A percentile compares a stretch with the other conserved stretches of the same genome.
phyloP scores from a whole-genome alignment of 2,113 vertebrate genomes.

The Datnioides undecimradiatus region DNA sequence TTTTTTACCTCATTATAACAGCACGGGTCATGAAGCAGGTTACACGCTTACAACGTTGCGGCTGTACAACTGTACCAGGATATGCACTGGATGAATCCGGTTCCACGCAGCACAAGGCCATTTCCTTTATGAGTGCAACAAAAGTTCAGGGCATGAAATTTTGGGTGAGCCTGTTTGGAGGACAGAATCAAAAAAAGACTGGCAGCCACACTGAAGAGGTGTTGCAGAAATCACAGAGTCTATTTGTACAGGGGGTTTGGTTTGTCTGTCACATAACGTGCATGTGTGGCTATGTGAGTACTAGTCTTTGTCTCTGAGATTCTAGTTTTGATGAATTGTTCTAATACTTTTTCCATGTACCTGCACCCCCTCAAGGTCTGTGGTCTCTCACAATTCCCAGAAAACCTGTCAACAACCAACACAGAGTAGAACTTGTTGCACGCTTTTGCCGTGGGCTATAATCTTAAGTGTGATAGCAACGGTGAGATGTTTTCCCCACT shows the following conservation, averaged over 20 bases:
- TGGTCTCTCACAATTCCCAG: background rate
- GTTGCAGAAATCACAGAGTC: background rate
- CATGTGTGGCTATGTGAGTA: background rate
- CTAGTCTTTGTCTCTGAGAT: background rate
- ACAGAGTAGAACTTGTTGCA: background rate
- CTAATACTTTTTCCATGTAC: background rate
- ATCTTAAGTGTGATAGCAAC: background rate
- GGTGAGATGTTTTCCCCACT: background rate
- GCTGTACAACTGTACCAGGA: background rate
- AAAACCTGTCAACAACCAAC: background rate
- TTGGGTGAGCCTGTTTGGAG: background rate
- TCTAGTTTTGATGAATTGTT: slow-evolving; percentile 3
- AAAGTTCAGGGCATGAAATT: slow-evolving; percentile 28
- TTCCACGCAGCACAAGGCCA: slow-evolving; percentile 21
- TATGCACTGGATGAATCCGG: slow-evolving; percentile 29
- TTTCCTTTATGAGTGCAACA: slow-evolving; percentile 33
- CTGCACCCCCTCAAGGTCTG: background rate
- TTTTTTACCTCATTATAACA: slow-evolving; percentile 60
- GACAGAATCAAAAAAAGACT: background rate
- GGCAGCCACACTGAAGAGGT: background rate
- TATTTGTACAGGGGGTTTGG: background rate
- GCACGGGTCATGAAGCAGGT: slow-evolving; percentile 56
- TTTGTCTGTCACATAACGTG: background rate
- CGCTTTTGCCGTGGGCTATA: background rate
- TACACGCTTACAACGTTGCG: slow-evolving; percentile 13